Base-by-base conservation (phyloP, 2,888 invertebrate species). In the Cyaniris semiargus region DNA sequence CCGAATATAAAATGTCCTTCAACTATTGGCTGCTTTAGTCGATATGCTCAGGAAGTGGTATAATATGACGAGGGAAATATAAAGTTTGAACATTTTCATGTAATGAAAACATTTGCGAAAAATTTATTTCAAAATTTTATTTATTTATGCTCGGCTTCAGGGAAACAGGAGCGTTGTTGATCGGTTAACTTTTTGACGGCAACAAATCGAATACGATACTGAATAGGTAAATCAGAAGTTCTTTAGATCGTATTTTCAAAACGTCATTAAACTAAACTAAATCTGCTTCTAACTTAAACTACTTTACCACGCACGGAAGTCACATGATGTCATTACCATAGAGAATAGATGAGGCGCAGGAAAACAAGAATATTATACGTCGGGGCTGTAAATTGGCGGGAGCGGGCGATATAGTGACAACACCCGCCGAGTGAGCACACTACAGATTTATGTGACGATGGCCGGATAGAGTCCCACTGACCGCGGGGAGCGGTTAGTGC, bases 381-480 rank as follows among this genome's bases (percentile, higher is more conserved):
- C 13, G 38, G n/a, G n/a, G 44, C 44, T 53, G 74, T 74, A 53
- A 74, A 74, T 48, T 74, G 71, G 18, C n/a, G 21, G 48, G 38
- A 44, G 21, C 44, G 74, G 53, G 72, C 38, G 44, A 44, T 53
- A 53, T 27, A 31, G 48, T 53, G 74, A 53, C 74, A 74, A 53
- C 44, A 44, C 74, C 27, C 53, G 53, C 74, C 23, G 27, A 74
- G 27, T 74, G 27, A 74, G 74, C 74, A 27, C 27, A 27, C 53
- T 74, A 8, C 53, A 48, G 74, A 74, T 74, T 74, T 74, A 74
- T 74, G 74, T 18, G 53, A 8, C 48, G 48, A 72, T 48, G 21
- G 23, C 48, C n/a, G 72, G 23, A 44, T 15, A 53, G 18, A 1
- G 53, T 27, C 6, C 4, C 23, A 23, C 74, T 74, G 27, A 21